A percentile compares a stretch with the other conserved stretches of the same genome.
Evolutionary conservation across 2,113 vertebrate species (phyloP).

Genomic region (Epinephelus moara): DNA sequence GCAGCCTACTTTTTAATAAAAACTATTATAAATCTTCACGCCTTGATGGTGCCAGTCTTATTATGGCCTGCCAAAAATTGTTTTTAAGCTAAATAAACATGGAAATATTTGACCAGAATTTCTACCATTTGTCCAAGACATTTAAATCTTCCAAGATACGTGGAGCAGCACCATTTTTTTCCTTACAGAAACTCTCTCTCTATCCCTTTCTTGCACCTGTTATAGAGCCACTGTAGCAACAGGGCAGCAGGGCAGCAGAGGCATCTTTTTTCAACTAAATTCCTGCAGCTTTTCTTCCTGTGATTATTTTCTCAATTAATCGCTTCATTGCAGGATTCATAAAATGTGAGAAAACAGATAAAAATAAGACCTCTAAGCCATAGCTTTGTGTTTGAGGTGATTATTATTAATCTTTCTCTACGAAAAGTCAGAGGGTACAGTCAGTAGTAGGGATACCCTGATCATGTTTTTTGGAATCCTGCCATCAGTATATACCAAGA

Average conservation of each 20-base stretch:
- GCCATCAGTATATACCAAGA: not conserved
- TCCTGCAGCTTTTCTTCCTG: not conserved
- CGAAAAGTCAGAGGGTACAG: not conserved
- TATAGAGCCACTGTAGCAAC: not conserved
- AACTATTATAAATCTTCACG: too few species aligned
- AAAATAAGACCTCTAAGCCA: not conserved
- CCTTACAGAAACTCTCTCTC: too few species aligned
- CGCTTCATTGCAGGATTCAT: not conserved
- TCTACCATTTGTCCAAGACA: too few species aligned
- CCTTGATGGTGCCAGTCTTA: too few species aligned
- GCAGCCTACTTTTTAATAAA: too few species aligned
- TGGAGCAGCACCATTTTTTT: too few species aligned
- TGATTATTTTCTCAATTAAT: not conserved
- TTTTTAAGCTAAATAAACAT: too few species aligned
- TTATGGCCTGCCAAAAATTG: too few species aligned
- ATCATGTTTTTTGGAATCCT: not conserved
- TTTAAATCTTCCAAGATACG: too few species aligned
- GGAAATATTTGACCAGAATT: too few species aligned
- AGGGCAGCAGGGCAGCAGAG: not conserved
- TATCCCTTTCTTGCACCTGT: not conserved
- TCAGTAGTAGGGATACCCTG: not conserved
- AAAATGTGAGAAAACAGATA: not conserved
- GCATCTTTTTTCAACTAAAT: not conserved
- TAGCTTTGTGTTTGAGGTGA: not conserved
- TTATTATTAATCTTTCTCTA: not conserved